Base-by-base conservation (phyloP, 2,888 invertebrate genomes). In the Lymantria monacha region DNA sequence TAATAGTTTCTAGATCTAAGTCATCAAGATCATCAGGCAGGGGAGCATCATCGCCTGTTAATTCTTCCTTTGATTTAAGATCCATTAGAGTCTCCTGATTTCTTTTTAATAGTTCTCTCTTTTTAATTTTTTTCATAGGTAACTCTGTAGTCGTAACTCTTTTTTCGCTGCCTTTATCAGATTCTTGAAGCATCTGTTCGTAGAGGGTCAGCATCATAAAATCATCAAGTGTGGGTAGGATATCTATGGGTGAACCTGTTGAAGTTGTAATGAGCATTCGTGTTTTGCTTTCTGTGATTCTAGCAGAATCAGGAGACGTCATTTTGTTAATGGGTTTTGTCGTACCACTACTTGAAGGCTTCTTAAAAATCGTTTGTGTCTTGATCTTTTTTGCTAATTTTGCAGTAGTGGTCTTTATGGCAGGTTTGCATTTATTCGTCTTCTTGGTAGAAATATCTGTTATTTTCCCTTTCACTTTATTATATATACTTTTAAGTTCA, bases 151-250 rank as follows among this genome's bases (percentile, higher is more conserved):
- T 55, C 0, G 79, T 51, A 50, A 75, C 62, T 51, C 72, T 76
- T 55, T 70, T 69, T 1, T 67, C 46, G 48, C 77, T 79, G n/a
- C 74, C 66, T 57, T 77, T 68, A 8, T 76, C 72, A 22, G 74
- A 65, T 66, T 82, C 85, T 10, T 70, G 46, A 12, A 85, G 54
- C 15, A 82, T 69, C 43, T 79, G 61, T 53, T 85, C 86, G 45
- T 74, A 79, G 37, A 81, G 46, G 9, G 73, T 72, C 7, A 84
- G 61, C 76, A 83, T 73, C 31, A 64, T 59, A 46, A 67, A 78
- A 42, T 86, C 84, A 40, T 83, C 82, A 9, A 14, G 9, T 2
- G 13, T 9, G 8, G 15, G 14, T 8, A 14, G 41, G 7, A 13
- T 14, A 10, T 41, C 15, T 5, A 0, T n/a, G 2, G 15, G 9